These are phyloP conservation scores for Pristionchus pacificus DNA, from an alignment of 1,140 invertebrate species.

Conservation along the genomic window DNA sequence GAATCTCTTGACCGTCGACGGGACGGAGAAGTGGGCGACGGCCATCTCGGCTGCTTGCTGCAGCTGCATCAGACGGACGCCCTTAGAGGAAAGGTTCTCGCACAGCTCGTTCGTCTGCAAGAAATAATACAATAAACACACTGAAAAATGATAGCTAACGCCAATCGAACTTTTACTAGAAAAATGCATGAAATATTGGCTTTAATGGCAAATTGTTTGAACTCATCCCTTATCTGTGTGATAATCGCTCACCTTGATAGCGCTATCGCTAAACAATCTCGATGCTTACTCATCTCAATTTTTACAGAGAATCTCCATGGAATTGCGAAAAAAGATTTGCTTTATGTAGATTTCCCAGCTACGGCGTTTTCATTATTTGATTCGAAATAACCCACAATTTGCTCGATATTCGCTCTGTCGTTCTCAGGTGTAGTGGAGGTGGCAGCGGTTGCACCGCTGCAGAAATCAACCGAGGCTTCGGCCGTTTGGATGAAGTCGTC, in stretches of 20 bases:
- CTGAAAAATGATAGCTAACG: no score
- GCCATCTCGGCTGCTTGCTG: background rate
- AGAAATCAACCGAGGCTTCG: background rate
- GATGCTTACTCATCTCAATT: constrained; percentile 76
- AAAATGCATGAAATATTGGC: no score
- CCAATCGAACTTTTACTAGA: no score
- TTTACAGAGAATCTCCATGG: no score
- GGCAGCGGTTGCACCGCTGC: no score
- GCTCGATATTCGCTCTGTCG: background rate
- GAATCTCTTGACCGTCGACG: background rate
- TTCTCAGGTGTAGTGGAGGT: background rate
- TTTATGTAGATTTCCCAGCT: no score
- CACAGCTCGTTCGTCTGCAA: background rate
- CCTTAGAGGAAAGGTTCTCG: background rate
- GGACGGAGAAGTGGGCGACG: background rate
- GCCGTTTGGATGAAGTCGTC: background rate
- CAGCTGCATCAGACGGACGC: background rate
- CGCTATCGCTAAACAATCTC: constrained; percentile 78
- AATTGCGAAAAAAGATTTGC: no score
- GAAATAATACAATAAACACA: no score
- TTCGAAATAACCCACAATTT: background rate
- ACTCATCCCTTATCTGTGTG: no score
- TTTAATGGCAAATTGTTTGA: no score
- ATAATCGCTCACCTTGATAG: constrained; percentile 88
- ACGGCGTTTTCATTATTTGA: no score